Evolutionary conservation across 1,140 invertebrate genomes (phyloP).

Genomic region (Bombus consobrinus): DNA sequence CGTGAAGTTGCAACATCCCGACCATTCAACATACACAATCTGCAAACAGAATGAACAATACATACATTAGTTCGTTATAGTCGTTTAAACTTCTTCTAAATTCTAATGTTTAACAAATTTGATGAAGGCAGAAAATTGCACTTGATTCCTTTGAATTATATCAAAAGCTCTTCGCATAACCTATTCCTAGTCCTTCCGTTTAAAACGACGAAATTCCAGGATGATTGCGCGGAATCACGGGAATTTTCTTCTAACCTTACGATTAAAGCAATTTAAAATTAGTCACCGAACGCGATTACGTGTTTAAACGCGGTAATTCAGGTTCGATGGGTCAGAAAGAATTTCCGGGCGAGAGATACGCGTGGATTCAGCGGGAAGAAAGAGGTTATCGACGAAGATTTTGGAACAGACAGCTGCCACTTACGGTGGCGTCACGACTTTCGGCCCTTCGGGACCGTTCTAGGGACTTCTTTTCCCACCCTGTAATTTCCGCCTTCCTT

Average conservation of each 20-base stretch:
- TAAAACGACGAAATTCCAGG: neutral
- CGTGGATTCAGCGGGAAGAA: constrained; percentile 24
- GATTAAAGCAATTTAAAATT: constrained; percentile 64
- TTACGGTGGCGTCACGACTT: constrained; percentile 67
- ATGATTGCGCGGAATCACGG: neutral
- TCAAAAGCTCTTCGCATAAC: neutral
- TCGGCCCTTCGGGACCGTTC: constrained; percentile 52
- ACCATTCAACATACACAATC: neutral
- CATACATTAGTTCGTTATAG: neutral
- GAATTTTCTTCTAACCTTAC: neutral
- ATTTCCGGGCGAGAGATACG: constrained; percentile 33
- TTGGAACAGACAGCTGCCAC: constrained; percentile 65
- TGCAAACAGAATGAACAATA: neutral
- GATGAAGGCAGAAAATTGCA: neutral
- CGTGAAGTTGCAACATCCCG: no score
- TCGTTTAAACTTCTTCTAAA: neutral
- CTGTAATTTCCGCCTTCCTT: constrained; percentile 77
- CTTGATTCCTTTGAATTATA: neutral
- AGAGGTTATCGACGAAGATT: constrained; percentile 57
- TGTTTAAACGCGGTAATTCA: constrained; percentile 57
- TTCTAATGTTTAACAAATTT: constrained; percentile 1
- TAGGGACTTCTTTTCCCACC: constrained; percentile 68
- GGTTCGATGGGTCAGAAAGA: constrained; percentile 44
- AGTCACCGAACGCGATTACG: constrained; percentile 53
- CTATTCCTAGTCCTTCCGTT: neutral